Conservation (phyloP, 1,140 invertebrate genomes). For the Drosophila malerkotliana region DNA sequence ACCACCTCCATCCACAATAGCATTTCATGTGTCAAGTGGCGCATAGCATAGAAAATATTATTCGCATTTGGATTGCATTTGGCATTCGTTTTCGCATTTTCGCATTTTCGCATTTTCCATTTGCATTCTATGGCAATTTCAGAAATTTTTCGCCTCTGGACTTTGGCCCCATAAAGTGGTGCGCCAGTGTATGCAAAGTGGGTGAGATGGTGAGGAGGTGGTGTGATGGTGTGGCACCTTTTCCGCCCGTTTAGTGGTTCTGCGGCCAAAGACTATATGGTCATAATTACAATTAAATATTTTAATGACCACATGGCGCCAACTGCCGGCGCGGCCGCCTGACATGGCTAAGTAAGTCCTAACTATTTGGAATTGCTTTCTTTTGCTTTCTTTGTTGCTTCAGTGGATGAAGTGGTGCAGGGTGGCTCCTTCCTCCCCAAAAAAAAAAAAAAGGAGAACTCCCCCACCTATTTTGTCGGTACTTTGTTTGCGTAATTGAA, state of each 20-base stretch:
- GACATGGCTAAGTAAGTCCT: constrained; percentile 52
- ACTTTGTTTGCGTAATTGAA: constrained; percentile 69
- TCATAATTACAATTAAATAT: constrained; percentile 49
- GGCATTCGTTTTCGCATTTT: constrained; percentile 46
- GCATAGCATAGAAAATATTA: constrained; percentile 73
- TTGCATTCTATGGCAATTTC: constrained; percentile 66
- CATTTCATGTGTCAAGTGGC: constrained; percentile 70
- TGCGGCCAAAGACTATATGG: constrained; percentile 20
- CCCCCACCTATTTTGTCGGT: constrained; percentile 25
- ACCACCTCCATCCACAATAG: not conserved
- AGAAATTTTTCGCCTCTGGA: constrained; percentile 61
- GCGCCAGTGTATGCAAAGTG: constrained; percentile 25
- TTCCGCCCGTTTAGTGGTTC: constrained; percentile 7
- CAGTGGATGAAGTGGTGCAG: not conserved
- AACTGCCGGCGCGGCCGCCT: constrained; percentile 10
- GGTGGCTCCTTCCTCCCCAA: not conserved
- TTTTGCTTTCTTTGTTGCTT: constrained; percentile 21
- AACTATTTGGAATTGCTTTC: constrained; percentile 33
- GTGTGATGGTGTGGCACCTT: constrained; percentile 52
- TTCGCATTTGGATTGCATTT: constrained; percentile 43
- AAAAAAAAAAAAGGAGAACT: not conserved
- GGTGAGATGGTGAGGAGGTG: constrained; percentile 13
- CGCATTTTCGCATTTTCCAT: constrained; percentile 56
- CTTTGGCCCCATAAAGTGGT: constrained; percentile 67
- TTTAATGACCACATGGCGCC: constrained; percentile 58